These are phyloP conservation scores for Perdita meconis DNA, from an alignment of 2,888 invertebrate genomes.

Conservation along the genomic window DNA sequence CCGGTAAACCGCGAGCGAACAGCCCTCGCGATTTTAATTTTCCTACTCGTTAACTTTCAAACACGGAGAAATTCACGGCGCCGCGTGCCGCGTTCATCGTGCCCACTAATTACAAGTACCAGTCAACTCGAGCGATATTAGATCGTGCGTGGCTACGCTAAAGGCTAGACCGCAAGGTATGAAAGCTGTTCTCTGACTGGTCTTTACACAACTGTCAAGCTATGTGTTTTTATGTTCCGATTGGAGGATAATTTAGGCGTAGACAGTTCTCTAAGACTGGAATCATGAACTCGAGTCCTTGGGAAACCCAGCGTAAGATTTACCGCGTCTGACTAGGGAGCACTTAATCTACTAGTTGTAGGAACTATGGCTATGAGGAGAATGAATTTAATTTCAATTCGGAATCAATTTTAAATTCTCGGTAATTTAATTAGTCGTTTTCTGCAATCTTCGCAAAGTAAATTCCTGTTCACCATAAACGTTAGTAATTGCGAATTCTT, in stretches of 20 bases:
- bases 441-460: background rate
- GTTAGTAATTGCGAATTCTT: background rate
- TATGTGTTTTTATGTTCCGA: background rate
- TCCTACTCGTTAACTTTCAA: constrained; percentile 65
- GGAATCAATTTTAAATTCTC: too few species aligned
- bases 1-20: constrained; percentile 50
- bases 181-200: constrained; percentile 14
- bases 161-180: background rate
- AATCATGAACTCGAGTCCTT: too few species aligned
- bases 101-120: constrained; percentile 50
- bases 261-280: too few species aligned
- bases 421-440: too few species aligned
- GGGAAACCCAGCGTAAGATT: too few species aligned
- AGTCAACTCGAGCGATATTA: constrained; percentile 2
- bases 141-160: background rate
- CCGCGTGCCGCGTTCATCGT: constrained; percentile 38
- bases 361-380: too few species aligned
- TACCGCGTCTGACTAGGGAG: too few species aligned
- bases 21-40: constrained; percentile 65
- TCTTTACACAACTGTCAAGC: background rate
- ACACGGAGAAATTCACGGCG: constrained; percentile 46
- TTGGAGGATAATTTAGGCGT: background rate
- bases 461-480: background rate
- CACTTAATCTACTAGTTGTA: too few species aligned
- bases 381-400: too few species aligned